Evolutionary conservation across 1,140 invertebrate genomes (phyloP).

Genomic region (Palaemon carinicauda): DNA sequence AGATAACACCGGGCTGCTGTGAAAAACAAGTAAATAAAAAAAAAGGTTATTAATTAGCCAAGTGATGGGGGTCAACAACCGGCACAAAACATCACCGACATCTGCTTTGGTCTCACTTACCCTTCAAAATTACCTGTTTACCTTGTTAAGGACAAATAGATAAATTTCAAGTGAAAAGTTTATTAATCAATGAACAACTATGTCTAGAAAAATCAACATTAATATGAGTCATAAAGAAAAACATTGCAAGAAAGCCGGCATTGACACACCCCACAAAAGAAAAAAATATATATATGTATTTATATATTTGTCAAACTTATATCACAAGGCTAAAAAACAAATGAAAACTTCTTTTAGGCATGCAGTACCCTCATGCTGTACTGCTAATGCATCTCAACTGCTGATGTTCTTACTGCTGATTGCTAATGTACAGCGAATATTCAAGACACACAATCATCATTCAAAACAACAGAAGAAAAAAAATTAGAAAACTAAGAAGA

Average conservation of each 20-base stretch:
- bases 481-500: conserved; percentile 18
- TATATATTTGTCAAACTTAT: conserved; percentile 35
- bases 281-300: background rate
- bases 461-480: background rate
- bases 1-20: conserved; percentile 54
- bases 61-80: conserved; percentile 32
- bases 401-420: conserved; percentile 47
- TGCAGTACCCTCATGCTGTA: conserved; percentile 51
- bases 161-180: background rate
- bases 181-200: conserved; percentile 15
- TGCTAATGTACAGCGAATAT: conserved; percentile 39
- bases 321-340: conserved; percentile 42
- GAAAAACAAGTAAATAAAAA: background rate
- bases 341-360: background rate
- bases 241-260: conserved; percentile 47
- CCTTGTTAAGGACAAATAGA: background rate
- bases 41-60: background rate
- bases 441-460: conserved; percentile 44
- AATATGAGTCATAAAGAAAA: conserved; percentile 9
- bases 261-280: conserved; percentile 48
- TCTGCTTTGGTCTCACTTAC: background rate
- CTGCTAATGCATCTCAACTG: conserved; percentile 50
- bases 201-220: conserved; percentile 21
- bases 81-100: background rate
- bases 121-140: conserved; percentile 1